Evolutionary conservation across 2,888 invertebrate species (phyloP).

Genomic region (Synergus gifuensis): DNA sequence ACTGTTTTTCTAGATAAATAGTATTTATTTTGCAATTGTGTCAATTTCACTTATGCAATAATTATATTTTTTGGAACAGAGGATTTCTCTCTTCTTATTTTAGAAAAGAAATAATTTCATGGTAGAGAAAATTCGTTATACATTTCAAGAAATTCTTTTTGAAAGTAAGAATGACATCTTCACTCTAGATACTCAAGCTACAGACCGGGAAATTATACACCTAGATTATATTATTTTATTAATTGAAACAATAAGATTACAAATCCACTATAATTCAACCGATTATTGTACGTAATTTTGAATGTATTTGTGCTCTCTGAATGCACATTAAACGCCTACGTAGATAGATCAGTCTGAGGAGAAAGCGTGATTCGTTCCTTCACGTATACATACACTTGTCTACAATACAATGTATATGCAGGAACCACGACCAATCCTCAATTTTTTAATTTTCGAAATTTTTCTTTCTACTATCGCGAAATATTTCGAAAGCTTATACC

Average conservation of each 20-base stretch:
- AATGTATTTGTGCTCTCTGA: constrained; percentile 43
- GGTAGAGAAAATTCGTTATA: too few relatives aligned
- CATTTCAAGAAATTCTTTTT: not conserved
- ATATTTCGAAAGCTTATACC: not conserved
- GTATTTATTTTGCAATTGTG: not conserved
- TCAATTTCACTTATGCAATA: not conserved
- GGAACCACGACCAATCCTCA: not conserved
- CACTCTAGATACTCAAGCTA: not conserved
- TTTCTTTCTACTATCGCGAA: not conserved
- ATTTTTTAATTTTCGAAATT: constrained; percentile 21
- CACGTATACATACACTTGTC: constrained; percentile 47
- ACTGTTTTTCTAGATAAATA: too few relatives aligned
- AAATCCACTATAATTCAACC: not conserved
- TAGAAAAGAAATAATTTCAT: not conserved
- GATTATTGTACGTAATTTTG: not conserved
- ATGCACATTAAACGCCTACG: constrained; percentile 56
- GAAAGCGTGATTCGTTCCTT: constrained; percentile 55
- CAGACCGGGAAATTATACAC: not conserved
- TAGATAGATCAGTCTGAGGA: constrained; percentile 56
- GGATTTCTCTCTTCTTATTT: not conserved
- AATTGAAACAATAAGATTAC: not conserved
- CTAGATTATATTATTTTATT: not conserved
- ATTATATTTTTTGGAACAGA: not conserved
- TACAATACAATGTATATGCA: constrained; percentile 47
- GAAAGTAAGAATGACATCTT: not conserved